Percentiles rank a stretch among this genome's conserved stretches.
Evolutionary conservation across 2,113 vertebrate species (phyloP).

Genomic region (Tauraco erythrolophus): DNA sequence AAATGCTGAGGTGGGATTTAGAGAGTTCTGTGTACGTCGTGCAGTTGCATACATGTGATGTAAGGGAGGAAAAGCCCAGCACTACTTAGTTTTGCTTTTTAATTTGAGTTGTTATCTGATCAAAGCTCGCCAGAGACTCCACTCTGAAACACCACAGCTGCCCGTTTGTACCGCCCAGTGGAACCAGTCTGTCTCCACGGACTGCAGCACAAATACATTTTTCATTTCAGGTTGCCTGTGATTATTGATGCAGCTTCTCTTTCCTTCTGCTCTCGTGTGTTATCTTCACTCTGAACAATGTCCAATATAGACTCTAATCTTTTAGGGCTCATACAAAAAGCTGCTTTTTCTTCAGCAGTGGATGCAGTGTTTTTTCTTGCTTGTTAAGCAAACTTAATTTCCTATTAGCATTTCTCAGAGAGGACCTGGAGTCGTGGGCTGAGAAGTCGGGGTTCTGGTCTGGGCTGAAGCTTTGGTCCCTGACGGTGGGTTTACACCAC

Average conservation of each 20-base stretch:
- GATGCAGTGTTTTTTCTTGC: background rate
- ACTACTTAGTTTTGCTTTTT: background rate
- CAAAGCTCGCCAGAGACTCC: background rate
- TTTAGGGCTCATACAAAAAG: background rate
- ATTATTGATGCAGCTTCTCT: background rate
- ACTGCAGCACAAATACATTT: background rate
- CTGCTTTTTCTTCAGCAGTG: background rate
- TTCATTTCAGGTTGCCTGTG: background rate
- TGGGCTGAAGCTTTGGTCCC: background rate
- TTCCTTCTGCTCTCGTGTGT: background rate
- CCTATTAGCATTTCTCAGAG: background rate
- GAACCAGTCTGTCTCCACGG: too few species aligned
- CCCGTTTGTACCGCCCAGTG: too few species aligned
- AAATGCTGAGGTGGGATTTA: background rate
- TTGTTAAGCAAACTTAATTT: background rate
- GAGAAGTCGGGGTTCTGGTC: background rate
- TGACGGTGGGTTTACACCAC: fast-evolving
- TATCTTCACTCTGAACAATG: background rate
- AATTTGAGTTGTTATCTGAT: background rate
- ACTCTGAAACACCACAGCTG: too few species aligned
- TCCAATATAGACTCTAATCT: background rate
- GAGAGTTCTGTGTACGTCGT: background rate
- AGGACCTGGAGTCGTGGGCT: background rate
- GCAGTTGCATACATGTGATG: background rate
- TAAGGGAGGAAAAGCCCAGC: background rate